These are phyloP conservation scores for Platyrinchus mystaceus DNA, from an alignment of 2,797 vertebrate species.

Conservation along the genomic window DNA sequence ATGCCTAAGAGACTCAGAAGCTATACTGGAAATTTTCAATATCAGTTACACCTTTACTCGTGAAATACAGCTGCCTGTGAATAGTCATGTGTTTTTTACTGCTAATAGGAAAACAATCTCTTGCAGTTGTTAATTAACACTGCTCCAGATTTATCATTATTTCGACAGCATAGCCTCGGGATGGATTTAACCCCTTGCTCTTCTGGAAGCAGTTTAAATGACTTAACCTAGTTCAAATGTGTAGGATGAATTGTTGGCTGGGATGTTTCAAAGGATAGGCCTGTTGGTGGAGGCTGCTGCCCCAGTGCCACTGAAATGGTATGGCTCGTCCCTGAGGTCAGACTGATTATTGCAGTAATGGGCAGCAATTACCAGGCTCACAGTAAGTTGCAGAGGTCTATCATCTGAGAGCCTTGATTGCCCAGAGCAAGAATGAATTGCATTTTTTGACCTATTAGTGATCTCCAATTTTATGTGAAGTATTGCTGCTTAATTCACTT, in stretches of 20 bases:
- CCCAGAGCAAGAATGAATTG: slow-evolving; percentile 40
- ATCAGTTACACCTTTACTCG: background rate
- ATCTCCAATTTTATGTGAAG: background rate
- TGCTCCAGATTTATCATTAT: slow-evolving; percentile 10
- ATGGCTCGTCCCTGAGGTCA: background rate
- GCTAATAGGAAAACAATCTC: slow-evolving; percentile 38
- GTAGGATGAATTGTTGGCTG: background rate
- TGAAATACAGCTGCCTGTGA: slow-evolving; percentile 27
- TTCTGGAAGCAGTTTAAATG: background rate
- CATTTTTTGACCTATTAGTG: slow-evolving; percentile 45
- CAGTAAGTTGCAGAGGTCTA: slow-evolving; percentile 16
- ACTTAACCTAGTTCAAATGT: background rate
- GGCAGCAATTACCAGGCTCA: slow-evolving; percentile 39
- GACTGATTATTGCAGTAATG: slow-evolving; percentile 12
- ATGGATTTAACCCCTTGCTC: slow-evolving; percentile 25
- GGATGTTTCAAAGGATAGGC: background rate
- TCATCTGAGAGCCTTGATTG: slow-evolving; percentile 21
- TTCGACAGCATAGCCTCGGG: background rate
- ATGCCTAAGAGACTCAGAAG: background rate
- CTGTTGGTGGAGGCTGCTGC: background rate
- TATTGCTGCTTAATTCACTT: slow-evolving; percentile 37
- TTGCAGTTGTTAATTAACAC: slow-evolving; percentile 44
- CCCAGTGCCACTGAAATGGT: background rate
- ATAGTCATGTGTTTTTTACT: background rate
- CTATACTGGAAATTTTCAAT: background rate